Conservation (phyloP, 2,888 invertebrate genomes). For the Agrochola lota region DNA sequence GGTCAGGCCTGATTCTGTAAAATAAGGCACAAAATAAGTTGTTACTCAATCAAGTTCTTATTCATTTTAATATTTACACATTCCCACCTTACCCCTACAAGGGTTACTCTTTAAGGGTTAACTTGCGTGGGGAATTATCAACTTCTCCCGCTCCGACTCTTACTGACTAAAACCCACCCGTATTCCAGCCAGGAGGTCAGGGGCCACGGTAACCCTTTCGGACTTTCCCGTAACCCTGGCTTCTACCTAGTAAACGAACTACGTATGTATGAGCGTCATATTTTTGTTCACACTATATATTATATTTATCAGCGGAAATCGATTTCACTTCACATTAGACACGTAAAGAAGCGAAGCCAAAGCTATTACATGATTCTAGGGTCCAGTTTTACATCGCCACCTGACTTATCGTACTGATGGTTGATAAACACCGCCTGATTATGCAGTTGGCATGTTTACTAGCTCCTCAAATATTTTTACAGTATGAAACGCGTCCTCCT, state of each 20-base stretch:
- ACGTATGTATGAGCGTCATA: not conserved
- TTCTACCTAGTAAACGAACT: not conserved
- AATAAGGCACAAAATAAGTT: not conserved
- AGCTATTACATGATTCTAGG: slow-evolving; percentile 22
- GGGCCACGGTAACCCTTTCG: too few relatives aligned
- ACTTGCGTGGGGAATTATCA: too few relatives aligned
- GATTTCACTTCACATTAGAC: slow-evolving; percentile 12
- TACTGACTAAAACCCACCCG: too few relatives aligned
- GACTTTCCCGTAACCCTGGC: too few relatives aligned
- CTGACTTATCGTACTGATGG: slow-evolving; percentile 51
- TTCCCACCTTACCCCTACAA: not conserved
- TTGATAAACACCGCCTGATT: slow-evolving; percentile 53
- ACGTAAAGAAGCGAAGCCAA: slow-evolving; percentile 7
- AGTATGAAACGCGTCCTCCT: slow-evolving; percentile 48
- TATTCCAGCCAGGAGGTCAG: too few relatives aligned
- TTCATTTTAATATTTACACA: not conserved
- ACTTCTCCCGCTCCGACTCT: too few relatives aligned
- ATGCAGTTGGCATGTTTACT: slow-evolving; percentile 62
- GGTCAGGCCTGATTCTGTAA: not conserved
- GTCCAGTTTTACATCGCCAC: slow-evolving; percentile 46
- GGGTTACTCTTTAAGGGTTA: too few relatives aligned
- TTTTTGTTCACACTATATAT: not conserved
- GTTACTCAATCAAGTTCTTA: not conserved
- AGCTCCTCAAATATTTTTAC: slow-evolving; percentile 51
- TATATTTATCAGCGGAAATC: slow-evolving; percentile 10